Percentiles rank a stretch among this genome's conserved stretches.
phyloP scores from a whole-genome alignment of 2,888 invertebrate genomes.

The Helobdella robusta region DNA sequence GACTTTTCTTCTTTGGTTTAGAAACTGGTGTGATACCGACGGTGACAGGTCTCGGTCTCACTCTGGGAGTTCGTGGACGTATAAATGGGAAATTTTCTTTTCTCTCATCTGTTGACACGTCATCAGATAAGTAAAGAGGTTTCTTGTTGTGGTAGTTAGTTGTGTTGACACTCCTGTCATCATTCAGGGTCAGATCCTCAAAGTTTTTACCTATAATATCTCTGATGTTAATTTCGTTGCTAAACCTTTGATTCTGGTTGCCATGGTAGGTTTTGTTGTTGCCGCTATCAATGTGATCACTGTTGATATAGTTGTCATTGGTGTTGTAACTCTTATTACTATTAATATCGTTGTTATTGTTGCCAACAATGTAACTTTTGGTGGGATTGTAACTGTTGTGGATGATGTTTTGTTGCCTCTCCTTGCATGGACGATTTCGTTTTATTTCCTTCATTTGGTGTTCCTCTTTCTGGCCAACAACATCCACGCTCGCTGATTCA shows the following conservation, averaged over 20 bases:
- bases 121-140: background rate
- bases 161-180: too few relatives aligned
- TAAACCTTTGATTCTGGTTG: too few relatives aligned
- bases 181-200: too few relatives aligned
- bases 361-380: background rate
- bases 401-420: too few relatives aligned
- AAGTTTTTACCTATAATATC: too few relatives aligned
- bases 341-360: slow-evolving; percentile 1
- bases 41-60: slow-evolving; percentile 35
- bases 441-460: too few relatives aligned
- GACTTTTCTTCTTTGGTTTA: too few relatives aligned
- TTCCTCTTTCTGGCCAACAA: background rate
- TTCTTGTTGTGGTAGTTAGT: background rate
- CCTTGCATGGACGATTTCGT: too few relatives aligned
- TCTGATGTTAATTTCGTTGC: too few relatives aligned
- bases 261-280: background rate
- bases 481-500: background rate
- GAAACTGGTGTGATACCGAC: background rate
- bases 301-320: background rate
- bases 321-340: background rate
- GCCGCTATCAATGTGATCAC: background rate
- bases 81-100: slow-evolving; percentile 46
- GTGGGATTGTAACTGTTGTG: background rate
- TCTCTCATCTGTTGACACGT: slow-evolving; percentile 13
- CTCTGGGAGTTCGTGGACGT: slow-evolving; percentile 39